Conservation (phyloP, 2,113 vertebrate genomes). For the Edolisoma coerulescens region DNA sequence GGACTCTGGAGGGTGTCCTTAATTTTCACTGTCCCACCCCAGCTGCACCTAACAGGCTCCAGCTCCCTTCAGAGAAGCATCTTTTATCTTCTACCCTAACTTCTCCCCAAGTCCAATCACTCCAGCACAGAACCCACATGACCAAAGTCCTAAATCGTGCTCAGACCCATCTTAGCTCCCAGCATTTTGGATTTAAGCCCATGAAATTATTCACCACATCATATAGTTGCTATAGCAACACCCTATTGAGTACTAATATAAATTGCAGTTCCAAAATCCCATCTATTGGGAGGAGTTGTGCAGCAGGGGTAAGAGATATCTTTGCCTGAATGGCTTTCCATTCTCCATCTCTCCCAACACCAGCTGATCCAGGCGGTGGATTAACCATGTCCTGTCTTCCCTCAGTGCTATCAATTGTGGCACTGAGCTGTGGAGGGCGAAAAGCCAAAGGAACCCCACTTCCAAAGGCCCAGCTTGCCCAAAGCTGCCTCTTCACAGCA, state of each 20-base stretch:
- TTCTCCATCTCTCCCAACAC: not conserved
- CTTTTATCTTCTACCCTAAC: not conserved
- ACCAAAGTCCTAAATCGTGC: not conserved
- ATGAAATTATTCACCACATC: constrained; percentile 7
- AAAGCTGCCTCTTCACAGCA: not conserved
- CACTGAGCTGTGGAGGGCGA: not conserved
- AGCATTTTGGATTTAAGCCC: not conserved
- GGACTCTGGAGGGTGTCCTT: not conserved
- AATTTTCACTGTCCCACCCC: not conserved
- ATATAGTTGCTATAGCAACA: constrained; percentile 40
- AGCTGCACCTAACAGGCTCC: not conserved
- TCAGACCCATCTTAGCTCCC: not conserved
- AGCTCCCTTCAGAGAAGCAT: not conserved
- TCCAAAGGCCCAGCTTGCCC: not conserved
- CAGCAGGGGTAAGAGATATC: not conserved
- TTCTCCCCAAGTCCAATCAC: not conserved
- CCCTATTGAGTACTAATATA: constrained; percentile 51
- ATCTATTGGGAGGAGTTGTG: not conserved
- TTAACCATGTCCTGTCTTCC: not conserved
- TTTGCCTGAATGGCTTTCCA: not conserved
- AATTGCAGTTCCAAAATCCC: constrained; percentile 3
- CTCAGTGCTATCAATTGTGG: not conserved
- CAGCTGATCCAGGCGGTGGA: not conserved
- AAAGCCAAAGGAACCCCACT: not conserved
- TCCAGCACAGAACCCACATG: not conserved